Conservation (phyloP, 2,113 vertebrate species). For the Hemibagrus wyckioides region DNA sequence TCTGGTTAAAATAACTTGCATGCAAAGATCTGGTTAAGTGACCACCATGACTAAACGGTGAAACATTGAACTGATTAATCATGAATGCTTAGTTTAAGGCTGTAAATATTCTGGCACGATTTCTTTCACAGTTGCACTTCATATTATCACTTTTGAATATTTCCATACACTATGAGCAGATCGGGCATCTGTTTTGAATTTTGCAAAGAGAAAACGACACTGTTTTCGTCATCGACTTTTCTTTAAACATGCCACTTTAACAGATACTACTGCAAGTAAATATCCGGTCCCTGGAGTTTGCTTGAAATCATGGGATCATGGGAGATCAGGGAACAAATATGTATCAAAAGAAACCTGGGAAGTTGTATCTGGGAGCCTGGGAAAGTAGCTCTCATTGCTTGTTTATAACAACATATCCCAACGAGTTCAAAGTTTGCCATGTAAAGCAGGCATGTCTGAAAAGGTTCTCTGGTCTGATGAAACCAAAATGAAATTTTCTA, state of each 20-base stretch:
- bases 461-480: too few relatives aligned
- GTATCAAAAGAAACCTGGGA: too few relatives aligned
- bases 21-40: not conserved
- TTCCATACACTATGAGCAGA: not conserved
- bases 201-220: not conserved
- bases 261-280: too few relatives aligned
- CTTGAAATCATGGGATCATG: too few relatives aligned
- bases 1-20: not conserved
- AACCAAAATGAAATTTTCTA: too few relatives aligned
- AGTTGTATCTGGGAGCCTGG: too few relatives aligned
- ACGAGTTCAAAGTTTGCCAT: too few relatives aligned
- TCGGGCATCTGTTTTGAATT: not conserved
- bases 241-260: not conserved
- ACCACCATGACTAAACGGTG: not conserved
- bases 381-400: too few relatives aligned
- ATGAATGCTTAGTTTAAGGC: not conserved
- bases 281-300: too few relatives aligned
- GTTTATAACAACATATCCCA: too few relatives aligned
- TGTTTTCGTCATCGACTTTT: not conserved
- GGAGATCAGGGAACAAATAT: too few relatives aligned
- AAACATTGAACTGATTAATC: not conserved
- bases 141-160: not conserved
- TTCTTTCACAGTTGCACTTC: not conserved
- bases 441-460: too few relatives aligned
- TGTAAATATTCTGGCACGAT: not conserved